Percentiles rank a stretch among this genome's conserved stretches.
These are phyloP conservation scores for Anisognathus igniventris DNA, from an alignment of 2,797 vertebrate genomes.

Conservation along the genomic window DNA sequence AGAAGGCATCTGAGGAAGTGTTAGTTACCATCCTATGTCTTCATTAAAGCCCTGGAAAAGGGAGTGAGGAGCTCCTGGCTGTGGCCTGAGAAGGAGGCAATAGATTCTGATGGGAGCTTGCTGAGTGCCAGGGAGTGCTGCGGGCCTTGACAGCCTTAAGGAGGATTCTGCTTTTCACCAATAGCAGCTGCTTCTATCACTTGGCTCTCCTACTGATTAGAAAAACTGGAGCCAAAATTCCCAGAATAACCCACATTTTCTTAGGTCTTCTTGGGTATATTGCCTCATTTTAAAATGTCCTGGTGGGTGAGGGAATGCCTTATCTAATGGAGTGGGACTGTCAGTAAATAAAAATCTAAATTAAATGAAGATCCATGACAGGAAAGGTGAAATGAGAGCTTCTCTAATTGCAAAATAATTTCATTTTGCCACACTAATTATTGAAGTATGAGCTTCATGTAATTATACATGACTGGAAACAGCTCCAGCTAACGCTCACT, in stretches of 20 bases:
- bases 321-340: neutral
- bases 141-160: neutral
- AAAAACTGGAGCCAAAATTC: neutral
- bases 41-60: neutral
- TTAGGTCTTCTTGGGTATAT: neutral
- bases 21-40: neutral
- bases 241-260: neutral
- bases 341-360: neutral
- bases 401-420: slow-evolving; percentile 46
- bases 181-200: neutral
- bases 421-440: slow-evolving; percentile 32
- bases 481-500: neutral
- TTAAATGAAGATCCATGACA: neutral
- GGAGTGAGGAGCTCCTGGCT: neutral
- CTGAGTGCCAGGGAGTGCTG: neutral
- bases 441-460: slow-evolving; percentile 25
- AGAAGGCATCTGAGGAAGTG: neutral
- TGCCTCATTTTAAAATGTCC: neutral
- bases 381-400: slow-evolving; percentile 18
- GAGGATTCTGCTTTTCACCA: neutral
- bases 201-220: neutral
- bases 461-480: slow-evolving; percentile 44
- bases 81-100: neutral
- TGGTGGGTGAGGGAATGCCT: neutral
- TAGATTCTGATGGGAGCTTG: neutral